These are phyloP conservation scores for Alligator mississippiensis DNA, from an alignment of 2,113 vertebrate species.

Conservation along the genomic window DNA sequence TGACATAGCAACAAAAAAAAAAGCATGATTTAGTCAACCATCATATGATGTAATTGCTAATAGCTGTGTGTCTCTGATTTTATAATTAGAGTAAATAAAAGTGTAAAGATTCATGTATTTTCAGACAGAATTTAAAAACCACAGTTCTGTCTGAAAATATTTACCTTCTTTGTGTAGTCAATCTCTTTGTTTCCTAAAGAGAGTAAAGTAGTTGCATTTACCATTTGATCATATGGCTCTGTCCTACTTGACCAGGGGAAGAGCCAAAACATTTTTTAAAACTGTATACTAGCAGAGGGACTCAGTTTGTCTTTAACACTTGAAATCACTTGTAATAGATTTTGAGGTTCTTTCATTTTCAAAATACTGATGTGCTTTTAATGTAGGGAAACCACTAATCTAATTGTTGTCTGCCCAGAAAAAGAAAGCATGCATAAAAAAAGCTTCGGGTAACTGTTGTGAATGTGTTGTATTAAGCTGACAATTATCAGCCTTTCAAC, in stretches of 20 bases:
- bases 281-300: not conserved
- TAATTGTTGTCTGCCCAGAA: conserved; percentile 1
- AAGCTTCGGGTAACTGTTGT: not conserved
- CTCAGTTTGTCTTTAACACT: conserved; percentile 5
- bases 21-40: conserved; percentile 1
- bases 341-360: conserved; percentile 36
- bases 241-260: not conserved
- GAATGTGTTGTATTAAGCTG: not conserved
- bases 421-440: not conserved
- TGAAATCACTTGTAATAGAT: conserved; percentile 31
- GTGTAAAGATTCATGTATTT: not conserved
- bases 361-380: conserved; percentile 19
- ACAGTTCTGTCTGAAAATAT: not conserved
- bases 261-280: not conserved
- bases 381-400: conserved; percentile 43
- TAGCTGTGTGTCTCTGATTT: conserved; percentile 25
- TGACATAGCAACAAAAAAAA: not conserved
- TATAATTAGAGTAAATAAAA: conserved; percentile 30
- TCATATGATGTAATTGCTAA: not conserved
- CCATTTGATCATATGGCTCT: not conserved
- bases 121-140: not conserved
- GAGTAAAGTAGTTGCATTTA: conserved; percentile 18
- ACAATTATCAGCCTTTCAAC: too few relatives aligned
- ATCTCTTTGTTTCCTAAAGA: not conserved
- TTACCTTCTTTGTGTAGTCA: not conserved